Evolutionary conservation across 2,888 invertebrate species (phyloP), one percentile per base, ranked within the genome.

Genomic region (Baronia brevicornis): DNA sequence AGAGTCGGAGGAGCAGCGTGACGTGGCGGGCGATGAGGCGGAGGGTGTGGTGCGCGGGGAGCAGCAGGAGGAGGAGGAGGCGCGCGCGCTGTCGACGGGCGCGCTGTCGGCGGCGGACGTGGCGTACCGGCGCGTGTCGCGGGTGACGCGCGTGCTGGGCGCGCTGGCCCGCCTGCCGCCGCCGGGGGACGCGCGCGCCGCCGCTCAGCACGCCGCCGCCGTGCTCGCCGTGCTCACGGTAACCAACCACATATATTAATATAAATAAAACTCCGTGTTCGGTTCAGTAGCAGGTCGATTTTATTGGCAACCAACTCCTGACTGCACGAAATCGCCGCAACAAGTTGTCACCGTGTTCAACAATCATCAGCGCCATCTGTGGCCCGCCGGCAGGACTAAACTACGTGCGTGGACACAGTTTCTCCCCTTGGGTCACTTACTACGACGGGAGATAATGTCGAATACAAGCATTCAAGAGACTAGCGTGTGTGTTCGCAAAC

Each of bases 61-160:
- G 1, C 65, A 56, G 2, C 68, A 64, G 39, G 71, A 61, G 29
- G 51, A 53, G 14, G 65, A 56, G 24, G 58, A 61, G 40, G 49
- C 43, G 25, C 56, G 41, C n/a, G 66, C 69, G 28, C 36, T 77
- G 39, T 29, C 58, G 6, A 14, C 53, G 4, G 75, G 73, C 39
- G 69, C 71, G 42, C 66, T 82, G 44, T 41, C 72, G 0, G 55
- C 79, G 1, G 40, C 54, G 4, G 82, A 80, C 61, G 69, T 55
- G 54, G 67, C 61, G 53, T 78, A 60, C 64, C 70, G 80, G 3
- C 77, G 75, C 51, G 79, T 64, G 43, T 48, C 70, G 23, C 51
- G 63, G 34, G 40, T 40, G 5, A 0, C 5, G n/a, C 65, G 66
- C 37, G 60, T 67, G 48, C 54, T 75, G 55, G 49, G 48, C 2